Conservation (phyloP, 2,113 vertebrate species). For the Syngnathoides biaculeatus region DNA sequence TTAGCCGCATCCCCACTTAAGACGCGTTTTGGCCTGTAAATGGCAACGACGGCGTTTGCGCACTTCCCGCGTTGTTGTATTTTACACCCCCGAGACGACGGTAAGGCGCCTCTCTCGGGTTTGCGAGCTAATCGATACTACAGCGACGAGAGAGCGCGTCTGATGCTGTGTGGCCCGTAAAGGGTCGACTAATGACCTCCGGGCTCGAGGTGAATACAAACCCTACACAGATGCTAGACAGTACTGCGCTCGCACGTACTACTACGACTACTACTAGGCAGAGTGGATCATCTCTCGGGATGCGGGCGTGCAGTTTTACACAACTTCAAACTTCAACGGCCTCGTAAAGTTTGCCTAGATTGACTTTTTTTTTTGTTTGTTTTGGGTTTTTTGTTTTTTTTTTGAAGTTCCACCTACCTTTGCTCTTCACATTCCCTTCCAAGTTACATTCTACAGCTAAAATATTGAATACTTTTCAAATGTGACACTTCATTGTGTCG, state of each 20-base stretch:
- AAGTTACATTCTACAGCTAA: neutral
- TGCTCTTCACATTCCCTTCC: neutral
- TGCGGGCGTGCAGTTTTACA: no score
- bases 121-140: slow-evolving; percentile 64
- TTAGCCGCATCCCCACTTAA: neutral
- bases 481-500: neutral
- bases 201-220: slow-evolving; percentile 50
- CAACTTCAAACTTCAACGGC: neutral
- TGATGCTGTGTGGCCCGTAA: slow-evolving; percentile 43
- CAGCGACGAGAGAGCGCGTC: slow-evolving; percentile 39
- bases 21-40: slow-evolving; percentile 9
- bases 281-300: no score
- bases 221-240: no score
- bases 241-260: no score
- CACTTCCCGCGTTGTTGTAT: no score
- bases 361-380: neutral
- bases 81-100: slow-evolving; percentile 43
- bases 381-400: neutral
- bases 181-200: slow-evolving; percentile 43
- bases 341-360: neutral
- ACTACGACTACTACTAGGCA: no score
- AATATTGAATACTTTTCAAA: slow-evolving; percentile 3
- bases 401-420: neutral
- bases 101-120: slow-evolving; percentile 58
- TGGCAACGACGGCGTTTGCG: no score